Evolutionary conservation across 2,797 vertebrate genomes (phyloP).

Genomic region (Anolis apletophallus): DNA sequence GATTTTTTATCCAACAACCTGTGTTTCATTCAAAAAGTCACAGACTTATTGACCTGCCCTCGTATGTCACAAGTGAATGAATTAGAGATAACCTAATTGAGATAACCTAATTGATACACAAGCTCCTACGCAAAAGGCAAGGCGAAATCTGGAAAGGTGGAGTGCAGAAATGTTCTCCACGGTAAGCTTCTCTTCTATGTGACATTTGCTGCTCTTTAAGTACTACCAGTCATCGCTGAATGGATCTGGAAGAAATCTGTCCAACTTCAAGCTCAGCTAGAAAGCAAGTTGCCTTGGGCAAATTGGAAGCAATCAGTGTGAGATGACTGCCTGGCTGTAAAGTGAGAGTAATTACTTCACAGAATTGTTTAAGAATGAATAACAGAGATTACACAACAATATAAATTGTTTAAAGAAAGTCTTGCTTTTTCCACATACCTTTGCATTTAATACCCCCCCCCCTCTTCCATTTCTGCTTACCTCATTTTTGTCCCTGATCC

Average conservation of each 20-base stretch:
- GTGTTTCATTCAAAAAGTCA: no score
- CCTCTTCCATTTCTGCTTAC: neutral
- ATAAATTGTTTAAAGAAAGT: neutral
- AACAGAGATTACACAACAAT: neutral
- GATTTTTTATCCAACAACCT: no score
- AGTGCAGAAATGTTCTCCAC: neutral
- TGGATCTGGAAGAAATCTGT: neutral
- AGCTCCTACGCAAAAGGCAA: neutral
- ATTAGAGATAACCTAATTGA: neutral
- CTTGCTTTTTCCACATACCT: neutral
- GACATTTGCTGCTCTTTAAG: neutral
- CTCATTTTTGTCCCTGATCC: neutral
- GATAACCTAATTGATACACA: neutral
- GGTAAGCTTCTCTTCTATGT: neutral
- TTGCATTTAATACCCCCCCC: neutral
- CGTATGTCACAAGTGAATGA: no score
- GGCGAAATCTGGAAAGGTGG: neutral
- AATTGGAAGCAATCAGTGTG: conserved; percentile 6
- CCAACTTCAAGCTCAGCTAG: neutral
- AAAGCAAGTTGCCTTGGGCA: conserved; percentile 9
- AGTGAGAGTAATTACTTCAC: conserved; percentile 15
- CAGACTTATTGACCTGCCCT: no score
- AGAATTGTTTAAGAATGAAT: conserved; percentile 21
- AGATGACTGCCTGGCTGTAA: conserved; percentile 13
- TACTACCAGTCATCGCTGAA: neutral